phyloP scores from a whole-genome alignment of 2,888 invertebrate species.

The Melinopterus prodromus region DNA sequence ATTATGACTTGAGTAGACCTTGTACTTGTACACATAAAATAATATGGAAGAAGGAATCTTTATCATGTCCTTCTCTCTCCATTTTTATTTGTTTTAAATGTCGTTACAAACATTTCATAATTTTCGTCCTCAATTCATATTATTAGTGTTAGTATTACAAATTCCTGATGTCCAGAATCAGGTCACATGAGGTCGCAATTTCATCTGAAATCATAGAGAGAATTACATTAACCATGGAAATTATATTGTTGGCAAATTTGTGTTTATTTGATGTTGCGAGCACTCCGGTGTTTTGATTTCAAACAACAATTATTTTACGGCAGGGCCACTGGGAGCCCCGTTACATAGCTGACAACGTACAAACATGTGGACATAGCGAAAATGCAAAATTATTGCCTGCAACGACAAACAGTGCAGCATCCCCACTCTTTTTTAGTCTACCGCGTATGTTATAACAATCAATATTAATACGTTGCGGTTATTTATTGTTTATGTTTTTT shows the following conservation, averaged over 20 bases:
- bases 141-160: background rate
- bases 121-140: background rate
- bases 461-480: background rate
- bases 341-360: background rate
- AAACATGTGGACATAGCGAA: background rate
- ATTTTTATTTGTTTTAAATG: no score
- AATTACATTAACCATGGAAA: background rate
- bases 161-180: background rate
- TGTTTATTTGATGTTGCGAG: background rate
- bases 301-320: background rate
- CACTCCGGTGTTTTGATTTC: background rate
- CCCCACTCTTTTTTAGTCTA: background rate
- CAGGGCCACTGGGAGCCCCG: background rate
- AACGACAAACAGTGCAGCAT: background rate
- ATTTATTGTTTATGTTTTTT: no score
- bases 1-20: no score
- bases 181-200: background rate
- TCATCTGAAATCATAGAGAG: background rate
- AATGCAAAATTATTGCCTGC: background rate
- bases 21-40: no score
- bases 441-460: background rate
- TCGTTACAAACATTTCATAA: no score
- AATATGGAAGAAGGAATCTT: no score
- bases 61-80: no score
- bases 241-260: background rate